These are phyloP conservation scores for Mixornis gularis DNA, from an alignment of 2,113 vertebrate genomes.

Conservation along the genomic window DNA sequence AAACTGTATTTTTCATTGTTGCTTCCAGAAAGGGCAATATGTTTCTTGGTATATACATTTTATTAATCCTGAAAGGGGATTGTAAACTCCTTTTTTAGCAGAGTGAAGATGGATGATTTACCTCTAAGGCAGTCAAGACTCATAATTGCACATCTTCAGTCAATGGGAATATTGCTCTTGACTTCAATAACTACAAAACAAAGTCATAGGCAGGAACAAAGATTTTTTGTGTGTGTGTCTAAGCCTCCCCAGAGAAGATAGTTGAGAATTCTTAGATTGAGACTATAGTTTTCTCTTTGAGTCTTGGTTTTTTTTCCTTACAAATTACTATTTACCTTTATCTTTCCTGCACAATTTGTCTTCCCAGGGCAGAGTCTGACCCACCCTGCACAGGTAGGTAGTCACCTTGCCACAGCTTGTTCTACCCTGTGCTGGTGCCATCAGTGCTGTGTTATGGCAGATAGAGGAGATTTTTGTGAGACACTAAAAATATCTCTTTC, in stretches of 20 bases:
- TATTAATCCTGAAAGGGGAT: not conserved
- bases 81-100: not conserved
- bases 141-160: conserved; percentile 1
- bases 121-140: not conserved
- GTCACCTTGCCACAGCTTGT: not conserved
- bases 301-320: not conserved
- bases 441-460: not conserved
- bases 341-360: not conserved
- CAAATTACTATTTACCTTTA: not conserved
- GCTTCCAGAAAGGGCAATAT: not conserved
- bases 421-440: not conserved
- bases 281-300: not conserved
- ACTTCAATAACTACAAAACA: not conserved
- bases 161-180: not conserved
- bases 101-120: not conserved
- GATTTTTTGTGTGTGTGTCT: not conserved
- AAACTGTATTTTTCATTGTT: not conserved
- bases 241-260: not conserved
- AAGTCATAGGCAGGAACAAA: not conserved
- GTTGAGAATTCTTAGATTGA: not conserved
- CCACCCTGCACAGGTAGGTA: not conserved
- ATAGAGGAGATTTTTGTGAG: not conserved
- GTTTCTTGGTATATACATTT: not conserved
- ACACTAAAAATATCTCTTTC: conserved; percentile 4
- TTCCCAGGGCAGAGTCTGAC: not conserved